These are phyloP conservation scores for Pachymerium ferrugineum DNA, from an alignment of 2,888 invertebrate genomes.

Conservation along the genomic window DNA sequence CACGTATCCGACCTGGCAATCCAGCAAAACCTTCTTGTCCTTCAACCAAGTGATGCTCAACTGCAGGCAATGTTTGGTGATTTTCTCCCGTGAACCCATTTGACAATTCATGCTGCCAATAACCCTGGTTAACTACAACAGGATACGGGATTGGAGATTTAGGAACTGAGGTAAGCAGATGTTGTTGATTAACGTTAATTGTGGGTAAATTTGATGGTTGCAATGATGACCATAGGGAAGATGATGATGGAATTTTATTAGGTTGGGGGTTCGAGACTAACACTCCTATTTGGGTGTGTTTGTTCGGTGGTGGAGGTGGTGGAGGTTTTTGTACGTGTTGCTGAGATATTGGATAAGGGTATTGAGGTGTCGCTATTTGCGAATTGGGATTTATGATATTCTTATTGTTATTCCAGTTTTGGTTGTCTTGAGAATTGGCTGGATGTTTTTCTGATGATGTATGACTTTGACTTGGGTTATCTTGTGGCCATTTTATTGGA, in stretches of 20 bases:
- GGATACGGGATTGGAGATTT: neutral
- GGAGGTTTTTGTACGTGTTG: too few species aligned
- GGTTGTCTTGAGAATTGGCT: neutral
- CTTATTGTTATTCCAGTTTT: neutral
- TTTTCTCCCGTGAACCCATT: neutral
- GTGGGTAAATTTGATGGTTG: neutral
- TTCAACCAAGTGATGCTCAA: neutral
- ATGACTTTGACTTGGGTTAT: too few species aligned
- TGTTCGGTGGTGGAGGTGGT: neutral
- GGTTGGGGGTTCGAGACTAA: neutral
- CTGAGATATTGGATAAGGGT: neutral
- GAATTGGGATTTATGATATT: neutral
- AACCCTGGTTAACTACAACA: neutral
- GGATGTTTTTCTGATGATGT: too few species aligned
- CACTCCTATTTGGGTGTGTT: neutral
- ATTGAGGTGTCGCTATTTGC: neutral
- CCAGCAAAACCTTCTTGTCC: neutral
- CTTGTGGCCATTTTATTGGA: neutral
- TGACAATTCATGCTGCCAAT: neutral
- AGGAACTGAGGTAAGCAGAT: neutral
- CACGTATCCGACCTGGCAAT: neutral
- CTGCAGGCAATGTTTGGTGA: neutral
- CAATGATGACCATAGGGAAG: neutral
- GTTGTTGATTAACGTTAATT: neutral
- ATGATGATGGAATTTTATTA: neutral